Percentiles rank a stretch among this genome's conserved stretches.
Conservation (phyloP, 2,797 vertebrate species). For the Ataeniobius toweri region DNA sequence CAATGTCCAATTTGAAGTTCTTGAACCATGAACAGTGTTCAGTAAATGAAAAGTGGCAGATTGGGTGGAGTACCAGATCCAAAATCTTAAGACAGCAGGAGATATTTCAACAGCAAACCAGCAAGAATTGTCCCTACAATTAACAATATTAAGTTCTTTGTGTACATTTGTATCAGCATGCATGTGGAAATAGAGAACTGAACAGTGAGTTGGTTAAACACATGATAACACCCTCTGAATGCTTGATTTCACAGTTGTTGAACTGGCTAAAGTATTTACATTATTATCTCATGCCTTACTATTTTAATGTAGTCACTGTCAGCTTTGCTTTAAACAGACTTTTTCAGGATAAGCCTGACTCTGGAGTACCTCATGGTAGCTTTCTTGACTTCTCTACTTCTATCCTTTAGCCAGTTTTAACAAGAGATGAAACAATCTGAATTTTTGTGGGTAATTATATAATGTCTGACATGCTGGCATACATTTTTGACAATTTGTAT, state of each 20-base stretch:
- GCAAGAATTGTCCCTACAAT: not conserved
- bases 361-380: not conserved
- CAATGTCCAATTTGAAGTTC: constrained; percentile 34
- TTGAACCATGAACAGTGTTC: constrained; percentile 20
- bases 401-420: too few species aligned
- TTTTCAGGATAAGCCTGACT: not conserved
- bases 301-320: too few species aligned
- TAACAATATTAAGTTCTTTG: not conserved
- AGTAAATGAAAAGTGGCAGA: not conserved
- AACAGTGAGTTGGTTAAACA: not conserved
- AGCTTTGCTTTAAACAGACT: not conserved
- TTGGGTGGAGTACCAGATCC: not conserved
- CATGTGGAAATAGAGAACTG: not conserved
- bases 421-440: too few species aligned
- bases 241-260: not conserved
- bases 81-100: not conserved
- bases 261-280: not conserved
- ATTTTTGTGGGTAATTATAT: too few species aligned
- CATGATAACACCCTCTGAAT: not conserved
- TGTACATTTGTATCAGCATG: not conserved
- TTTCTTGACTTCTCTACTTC: not conserved
- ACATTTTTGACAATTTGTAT: too few species aligned
- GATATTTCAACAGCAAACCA: not conserved
- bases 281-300: too few species aligned
- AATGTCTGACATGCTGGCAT: too few species aligned